A percentile compares a stretch with the other conserved stretches of the same genome.
phyloP scores from a whole-genome alignment of 2,113 vertebrate species.

The Tetrao urogallus region DNA sequence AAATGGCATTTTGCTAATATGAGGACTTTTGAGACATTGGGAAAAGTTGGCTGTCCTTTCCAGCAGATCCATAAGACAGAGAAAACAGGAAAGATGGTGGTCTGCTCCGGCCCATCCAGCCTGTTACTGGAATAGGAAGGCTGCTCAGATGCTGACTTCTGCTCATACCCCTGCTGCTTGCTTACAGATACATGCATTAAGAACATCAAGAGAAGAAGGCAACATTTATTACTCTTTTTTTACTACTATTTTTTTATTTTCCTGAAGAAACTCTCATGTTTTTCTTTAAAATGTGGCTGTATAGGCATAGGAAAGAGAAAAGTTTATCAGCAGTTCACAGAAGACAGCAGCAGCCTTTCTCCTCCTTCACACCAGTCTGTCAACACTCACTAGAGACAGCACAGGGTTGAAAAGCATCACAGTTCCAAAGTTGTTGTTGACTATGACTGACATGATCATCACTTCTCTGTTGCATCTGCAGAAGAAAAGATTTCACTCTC shows the following conservation, averaged over 20 bases:
- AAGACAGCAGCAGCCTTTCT: not conserved
- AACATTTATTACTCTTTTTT: fast-evolving
- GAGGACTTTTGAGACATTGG: not conserved
- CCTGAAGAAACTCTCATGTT: not conserved
- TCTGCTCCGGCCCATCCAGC: not conserved
- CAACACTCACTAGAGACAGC: not conserved
- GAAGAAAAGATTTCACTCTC: not conserved
- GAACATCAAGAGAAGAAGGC: not conserved
- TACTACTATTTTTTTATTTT: not conserved
- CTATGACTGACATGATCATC: not conserved
- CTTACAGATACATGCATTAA: not conserved
- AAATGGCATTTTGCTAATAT: not conserved
- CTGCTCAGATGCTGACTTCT: not conserved
- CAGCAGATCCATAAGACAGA: not conserved
- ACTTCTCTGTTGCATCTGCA: not conserved
- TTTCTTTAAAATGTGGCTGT: not conserved
- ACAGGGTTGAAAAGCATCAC: not conserved
- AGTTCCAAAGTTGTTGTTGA: not conserved
- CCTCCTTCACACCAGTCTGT: not conserved
- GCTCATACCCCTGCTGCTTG: not conserved
- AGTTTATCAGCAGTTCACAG: not conserved
- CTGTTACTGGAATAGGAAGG: not conserved
- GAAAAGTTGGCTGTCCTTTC: not conserved
- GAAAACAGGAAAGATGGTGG: not conserved
- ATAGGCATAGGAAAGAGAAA: not conserved